Evolutionary conservation across 2,113 vertebrate genomes (phyloP).

Genomic region (Crotalus tigris): DNA sequence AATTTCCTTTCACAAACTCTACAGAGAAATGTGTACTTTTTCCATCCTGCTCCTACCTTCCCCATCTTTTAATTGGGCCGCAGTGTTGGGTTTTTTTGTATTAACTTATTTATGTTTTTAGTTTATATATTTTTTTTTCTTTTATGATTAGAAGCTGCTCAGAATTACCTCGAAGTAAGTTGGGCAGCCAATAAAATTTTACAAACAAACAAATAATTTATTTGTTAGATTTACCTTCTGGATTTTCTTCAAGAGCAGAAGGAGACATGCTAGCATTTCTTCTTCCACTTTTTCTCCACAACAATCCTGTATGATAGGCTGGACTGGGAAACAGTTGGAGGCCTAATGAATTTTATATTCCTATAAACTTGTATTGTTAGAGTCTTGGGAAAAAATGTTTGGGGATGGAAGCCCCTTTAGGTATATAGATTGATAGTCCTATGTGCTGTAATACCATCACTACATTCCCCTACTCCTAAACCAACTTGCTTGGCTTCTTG

Average conservation of each 20-base stretch:
- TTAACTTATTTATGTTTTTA: background rate
- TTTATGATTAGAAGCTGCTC: background rate
- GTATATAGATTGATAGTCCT: background rate
- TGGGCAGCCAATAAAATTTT: background rate
- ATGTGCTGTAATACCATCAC: background rate
- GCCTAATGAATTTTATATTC: background rate
- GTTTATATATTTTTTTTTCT: background rate
- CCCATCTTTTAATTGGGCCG: constrained; percentile 16
- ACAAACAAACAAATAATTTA: background rate
- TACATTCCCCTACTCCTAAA: background rate
- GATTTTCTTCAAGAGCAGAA: background rate
- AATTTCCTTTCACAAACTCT: constrained; percentile 40
- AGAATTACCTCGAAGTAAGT: background rate
- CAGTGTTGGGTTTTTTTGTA: background rate
- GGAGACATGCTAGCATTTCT: background rate
- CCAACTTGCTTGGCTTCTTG: background rate
- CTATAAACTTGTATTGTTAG: background rate
- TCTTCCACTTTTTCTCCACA: background rate
- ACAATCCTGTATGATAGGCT: background rate
- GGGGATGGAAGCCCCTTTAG: background rate
- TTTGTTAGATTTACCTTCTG: background rate
- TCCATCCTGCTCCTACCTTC: background rate
- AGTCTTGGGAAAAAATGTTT: background rate
- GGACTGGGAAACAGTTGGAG: background rate
- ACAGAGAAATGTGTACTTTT: constrained; percentile 37